Percentiles rank a stretch among this genome's conserved stretches.
Conservation (phyloP, 1,140 invertebrate genomes). For the Temnothorax curvispinosus region DNA sequence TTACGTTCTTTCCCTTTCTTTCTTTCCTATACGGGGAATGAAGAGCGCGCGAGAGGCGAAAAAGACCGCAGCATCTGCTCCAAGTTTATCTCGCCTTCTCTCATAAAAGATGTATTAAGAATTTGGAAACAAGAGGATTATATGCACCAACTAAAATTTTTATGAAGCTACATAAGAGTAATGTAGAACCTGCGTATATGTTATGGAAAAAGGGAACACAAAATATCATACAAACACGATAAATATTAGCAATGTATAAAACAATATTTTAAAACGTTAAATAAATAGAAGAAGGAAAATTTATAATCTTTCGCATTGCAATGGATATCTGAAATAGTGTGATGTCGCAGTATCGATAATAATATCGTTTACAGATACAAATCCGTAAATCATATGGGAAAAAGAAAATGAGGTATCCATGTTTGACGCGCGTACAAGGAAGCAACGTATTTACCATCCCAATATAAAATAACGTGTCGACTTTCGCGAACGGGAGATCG, state of each 20-base stretch:
- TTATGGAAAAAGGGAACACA: background rate
- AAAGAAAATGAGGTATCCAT: background rate
- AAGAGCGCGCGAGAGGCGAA: conserved; percentile 25
- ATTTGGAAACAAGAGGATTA: conserved; percentile 4
- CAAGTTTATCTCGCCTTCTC: conserved; percentile 55
- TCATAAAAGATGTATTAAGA: conserved; percentile 14
- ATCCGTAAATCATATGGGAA: background rate
- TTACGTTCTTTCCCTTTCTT: conserved; percentile 22
- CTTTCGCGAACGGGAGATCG: conserved; percentile 23
- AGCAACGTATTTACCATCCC: conserved; percentile 22
- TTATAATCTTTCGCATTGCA: background rate
- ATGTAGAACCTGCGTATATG: background rate
- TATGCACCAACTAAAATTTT: conserved; percentile 1
- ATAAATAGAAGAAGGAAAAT: conserved; percentile 1
- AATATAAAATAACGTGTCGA: conserved; percentile 65
- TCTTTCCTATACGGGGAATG: conserved; percentile 42
- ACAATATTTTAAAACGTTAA: background rate
- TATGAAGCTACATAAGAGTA: background rate
- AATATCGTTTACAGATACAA: background rate
- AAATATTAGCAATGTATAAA: background rate
- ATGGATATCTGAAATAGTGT: background rate
- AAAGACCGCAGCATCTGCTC: conserved; percentile 56
- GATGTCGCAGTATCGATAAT: background rate
- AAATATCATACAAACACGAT: background rate
- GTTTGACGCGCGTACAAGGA: background rate